phyloP scores from a whole-genome alignment of 1,140 invertebrate genomes.

The Drosophila pseudoananassae region DNA sequence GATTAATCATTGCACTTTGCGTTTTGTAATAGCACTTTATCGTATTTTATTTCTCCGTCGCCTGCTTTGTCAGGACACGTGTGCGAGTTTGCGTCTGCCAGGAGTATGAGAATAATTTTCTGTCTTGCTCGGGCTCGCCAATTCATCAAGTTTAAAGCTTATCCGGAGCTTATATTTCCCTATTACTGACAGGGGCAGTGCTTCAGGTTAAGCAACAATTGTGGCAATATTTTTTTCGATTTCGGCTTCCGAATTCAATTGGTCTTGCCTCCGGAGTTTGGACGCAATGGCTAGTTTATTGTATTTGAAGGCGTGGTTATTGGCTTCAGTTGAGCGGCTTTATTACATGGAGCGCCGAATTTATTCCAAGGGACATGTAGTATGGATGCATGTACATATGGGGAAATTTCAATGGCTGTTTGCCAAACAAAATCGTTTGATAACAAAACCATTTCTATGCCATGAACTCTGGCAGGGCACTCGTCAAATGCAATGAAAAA shows the following conservation, averaged over 20 bases:
- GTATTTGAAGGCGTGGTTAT: slow-evolving; percentile 47
- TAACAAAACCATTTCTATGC: slow-evolving; percentile 54
- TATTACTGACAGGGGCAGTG: slow-evolving; percentile 12
- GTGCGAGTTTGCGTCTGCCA: slow-evolving; percentile 21
- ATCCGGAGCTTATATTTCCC: slow-evolving; percentile 1
- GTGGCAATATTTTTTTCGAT: slow-evolving; percentile 19
- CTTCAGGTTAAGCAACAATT: slow-evolving; percentile 6
- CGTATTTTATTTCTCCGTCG: slow-evolving; percentile 47
- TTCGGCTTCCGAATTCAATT: slow-evolving; percentile 50
- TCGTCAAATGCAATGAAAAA: slow-evolving; percentile 78
- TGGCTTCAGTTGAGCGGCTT: slow-evolving; percentile 49
- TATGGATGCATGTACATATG: slow-evolving; percentile 11
- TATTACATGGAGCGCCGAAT: slow-evolving; percentile 42
- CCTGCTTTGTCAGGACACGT: slow-evolving; percentile 8
- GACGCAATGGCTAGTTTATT: slow-evolving; percentile 28
- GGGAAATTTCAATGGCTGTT: slow-evolving; percentile 38
- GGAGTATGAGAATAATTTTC: neutral
- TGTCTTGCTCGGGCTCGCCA: neutral
- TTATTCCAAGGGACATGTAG: neutral
- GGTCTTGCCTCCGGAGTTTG: slow-evolving; percentile 1
- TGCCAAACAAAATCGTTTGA: slow-evolving; percentile 67
- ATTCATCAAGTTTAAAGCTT: slow-evolving; percentile 3
- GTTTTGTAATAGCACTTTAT: slow-evolving; percentile 68
- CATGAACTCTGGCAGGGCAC: slow-evolving; percentile 27
- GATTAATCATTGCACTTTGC: slow-evolving; percentile 82